phyloP scores from a whole-genome alignment of 2,113 vertebrate genomes.

The Verasper variegatus region DNA sequence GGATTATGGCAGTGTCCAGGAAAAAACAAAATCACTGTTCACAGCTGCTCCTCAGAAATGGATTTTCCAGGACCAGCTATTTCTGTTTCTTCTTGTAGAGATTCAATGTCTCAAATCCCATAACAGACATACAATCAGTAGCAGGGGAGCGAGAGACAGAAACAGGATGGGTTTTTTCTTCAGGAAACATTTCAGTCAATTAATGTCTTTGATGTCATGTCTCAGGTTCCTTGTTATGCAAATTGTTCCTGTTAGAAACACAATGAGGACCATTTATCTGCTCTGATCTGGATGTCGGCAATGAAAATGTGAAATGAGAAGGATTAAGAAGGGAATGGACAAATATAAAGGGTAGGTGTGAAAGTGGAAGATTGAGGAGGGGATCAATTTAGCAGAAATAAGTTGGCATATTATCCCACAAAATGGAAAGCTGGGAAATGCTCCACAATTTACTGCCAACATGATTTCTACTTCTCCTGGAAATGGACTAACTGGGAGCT shows the following conservation, averaged over 20 bases:
- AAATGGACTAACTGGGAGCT: constrained; percentile 12
- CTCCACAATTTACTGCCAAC: constrained; percentile 28
- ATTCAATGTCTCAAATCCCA: constrained; percentile 43
- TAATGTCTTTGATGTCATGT: constrained; percentile 56
- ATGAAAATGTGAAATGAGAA: constrained; percentile 31
- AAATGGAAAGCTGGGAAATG: constrained; percentile 52
- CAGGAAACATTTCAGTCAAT: constrained; percentile 40
- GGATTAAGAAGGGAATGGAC: constrained; percentile 34
- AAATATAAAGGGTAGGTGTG: constrained; percentile 39
- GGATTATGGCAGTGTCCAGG: constrained; percentile 45
- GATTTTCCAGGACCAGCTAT: constrained; percentile 48
- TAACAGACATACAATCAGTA: constrained; percentile 14
- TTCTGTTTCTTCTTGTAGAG: constrained; percentile 39
- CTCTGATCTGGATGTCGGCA: constrained; percentile 13
- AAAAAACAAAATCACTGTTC: constrained; percentile 42
- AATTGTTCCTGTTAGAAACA: constrained; percentile 39
- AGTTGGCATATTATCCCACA: constrained; percentile 25
- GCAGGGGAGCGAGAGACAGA: neutral
- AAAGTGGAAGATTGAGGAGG: constrained; percentile 45
- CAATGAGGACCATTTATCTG: constrained; percentile 40
- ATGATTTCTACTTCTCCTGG: constrained; percentile 44
- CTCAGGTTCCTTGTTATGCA: constrained; percentile 59
- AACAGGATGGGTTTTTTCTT: constrained; percentile 14
- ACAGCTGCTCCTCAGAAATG: constrained; percentile 36
- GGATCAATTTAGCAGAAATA: constrained; percentile 44